These are phyloP conservation scores for Amphimallon solstitiale DNA, from an alignment of 2,888 invertebrate genomes.

Conservation along the genomic window DNA sequence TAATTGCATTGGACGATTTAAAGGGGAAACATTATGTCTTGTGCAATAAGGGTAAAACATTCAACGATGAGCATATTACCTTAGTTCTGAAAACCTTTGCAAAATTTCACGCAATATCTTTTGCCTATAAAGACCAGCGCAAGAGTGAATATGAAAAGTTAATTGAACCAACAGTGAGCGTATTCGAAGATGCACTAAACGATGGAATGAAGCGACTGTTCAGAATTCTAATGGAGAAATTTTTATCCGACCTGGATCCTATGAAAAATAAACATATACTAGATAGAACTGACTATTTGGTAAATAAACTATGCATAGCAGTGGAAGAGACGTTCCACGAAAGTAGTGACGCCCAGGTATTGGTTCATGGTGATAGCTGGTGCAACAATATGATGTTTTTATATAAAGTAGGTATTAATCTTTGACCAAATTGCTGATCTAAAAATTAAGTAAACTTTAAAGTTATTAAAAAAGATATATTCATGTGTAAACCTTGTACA, in stretches of 20 bases:
- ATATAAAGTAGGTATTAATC: slow-evolving; percentile 38
- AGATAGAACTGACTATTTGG: not conserved
- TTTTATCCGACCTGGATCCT: slow-evolving; percentile 14
- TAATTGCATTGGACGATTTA: slow-evolving; percentile 56
- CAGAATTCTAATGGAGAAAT: not conserved
- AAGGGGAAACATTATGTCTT: slow-evolving; percentile 53
- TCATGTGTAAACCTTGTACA: no score
- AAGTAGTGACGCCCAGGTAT: slow-evolving; percentile 38
- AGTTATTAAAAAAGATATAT: no score
- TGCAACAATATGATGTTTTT: slow-evolving; percentile 48
- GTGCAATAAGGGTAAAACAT: slow-evolving; percentile 56
- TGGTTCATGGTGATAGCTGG: slow-evolving; percentile 47
- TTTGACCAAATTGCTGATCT: no score
- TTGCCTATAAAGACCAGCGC: slow-evolving; percentile 69
- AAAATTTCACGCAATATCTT: slow-evolving; percentile 69
- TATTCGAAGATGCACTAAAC: not conserved
- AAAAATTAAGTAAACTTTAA: no score
- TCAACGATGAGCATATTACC: slow-evolving; percentile 60
- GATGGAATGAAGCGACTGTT: not conserved
- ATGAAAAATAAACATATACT: not conserved
- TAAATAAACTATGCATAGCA: not conserved
- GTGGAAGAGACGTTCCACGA: not conserved
- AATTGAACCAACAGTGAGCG: not conserved
- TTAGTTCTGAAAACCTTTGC: slow-evolving; percentile 57
- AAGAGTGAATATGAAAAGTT: slow-evolving; percentile 63